Conservation (phyloP, 2,888 invertebrate species). For the Amphipoea lucens region DNA sequence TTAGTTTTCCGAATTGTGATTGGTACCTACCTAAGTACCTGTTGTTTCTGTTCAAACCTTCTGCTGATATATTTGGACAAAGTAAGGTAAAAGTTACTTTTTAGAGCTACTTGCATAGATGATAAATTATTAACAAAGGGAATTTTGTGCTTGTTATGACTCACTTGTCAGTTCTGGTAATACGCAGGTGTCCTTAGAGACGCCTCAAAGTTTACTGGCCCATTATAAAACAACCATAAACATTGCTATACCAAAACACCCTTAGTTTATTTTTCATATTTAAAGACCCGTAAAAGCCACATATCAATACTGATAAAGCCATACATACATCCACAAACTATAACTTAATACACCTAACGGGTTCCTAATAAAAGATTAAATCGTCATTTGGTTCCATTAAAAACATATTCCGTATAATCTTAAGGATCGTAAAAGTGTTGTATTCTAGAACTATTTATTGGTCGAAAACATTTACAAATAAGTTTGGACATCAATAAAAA, state of each 20-base stretch:
- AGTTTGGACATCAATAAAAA: constrained; percentile 78
- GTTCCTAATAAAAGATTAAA: constrained; percentile 70
- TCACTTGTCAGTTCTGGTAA: neutral
- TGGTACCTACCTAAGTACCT: neutral
- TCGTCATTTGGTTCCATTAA: constrained; percentile 73
- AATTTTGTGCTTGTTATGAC: neutral
- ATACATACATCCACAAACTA: constrained; percentile 52
- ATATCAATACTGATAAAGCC: constrained; percentile 56
- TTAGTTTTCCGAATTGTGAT: constrained; percentile 15
- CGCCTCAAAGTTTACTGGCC: constrained; percentile 20
- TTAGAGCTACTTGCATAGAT: neutral
- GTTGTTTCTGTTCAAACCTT: neutral
- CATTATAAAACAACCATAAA: constrained; percentile 38
- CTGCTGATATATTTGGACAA: neutral
- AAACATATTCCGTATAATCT: constrained; percentile 69
- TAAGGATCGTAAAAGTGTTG: constrained; percentile 73
- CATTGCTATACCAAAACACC: constrained; percentile 23
- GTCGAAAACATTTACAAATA: constrained; percentile 79
- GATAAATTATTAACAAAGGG: no score
- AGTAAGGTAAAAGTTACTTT: neutral
- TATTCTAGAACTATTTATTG: constrained; percentile 71
- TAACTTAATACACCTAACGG: constrained; percentile 65
- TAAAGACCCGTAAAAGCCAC: constrained; percentile 59
- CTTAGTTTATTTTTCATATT: constrained; percentile 51
- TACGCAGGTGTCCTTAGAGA: constrained; percentile 6